Conservation (phyloP, 2,797 vertebrate species). For the Rhabdophis nuchalis region DNA sequence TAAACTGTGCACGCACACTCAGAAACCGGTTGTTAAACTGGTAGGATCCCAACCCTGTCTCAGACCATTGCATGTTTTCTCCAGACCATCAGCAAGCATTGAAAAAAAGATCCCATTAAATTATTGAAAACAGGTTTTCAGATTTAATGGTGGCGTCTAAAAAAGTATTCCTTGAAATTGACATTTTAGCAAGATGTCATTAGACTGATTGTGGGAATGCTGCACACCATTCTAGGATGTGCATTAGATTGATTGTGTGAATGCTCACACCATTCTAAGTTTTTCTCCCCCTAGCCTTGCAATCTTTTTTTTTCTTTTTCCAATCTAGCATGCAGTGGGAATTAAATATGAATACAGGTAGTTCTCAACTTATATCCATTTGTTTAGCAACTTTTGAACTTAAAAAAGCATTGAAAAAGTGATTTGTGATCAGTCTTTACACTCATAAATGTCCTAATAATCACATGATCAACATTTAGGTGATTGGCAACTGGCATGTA, state of each 20-base stretch:
- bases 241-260: not conserved
- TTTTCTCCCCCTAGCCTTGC: not conserved
- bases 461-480: no score
- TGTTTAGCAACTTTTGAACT: no score
- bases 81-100: not conserved
- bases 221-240: not conserved
- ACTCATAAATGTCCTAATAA: no score
- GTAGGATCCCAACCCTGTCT: not conserved
- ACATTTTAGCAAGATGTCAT: not conserved
- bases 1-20: no score
- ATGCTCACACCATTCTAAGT: not conserved
- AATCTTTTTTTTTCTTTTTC: not conserved
- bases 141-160: not conserved
- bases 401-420: no score
- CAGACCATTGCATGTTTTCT: not conserved
- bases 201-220: not conserved
- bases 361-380: no score
- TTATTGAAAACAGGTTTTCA: not conserved
- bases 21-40: no score
- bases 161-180: not conserved
- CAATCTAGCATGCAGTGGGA: not conserved
- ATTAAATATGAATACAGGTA: not conserved
- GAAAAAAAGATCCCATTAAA: not conserved
- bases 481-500: no score
- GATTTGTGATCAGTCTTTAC: no score